Evolutionary conservation across 2,888 invertebrate species (phyloP), one percentile per base, ranked within the genome.

Genomic region (Oscheius myriophilus): DNA sequence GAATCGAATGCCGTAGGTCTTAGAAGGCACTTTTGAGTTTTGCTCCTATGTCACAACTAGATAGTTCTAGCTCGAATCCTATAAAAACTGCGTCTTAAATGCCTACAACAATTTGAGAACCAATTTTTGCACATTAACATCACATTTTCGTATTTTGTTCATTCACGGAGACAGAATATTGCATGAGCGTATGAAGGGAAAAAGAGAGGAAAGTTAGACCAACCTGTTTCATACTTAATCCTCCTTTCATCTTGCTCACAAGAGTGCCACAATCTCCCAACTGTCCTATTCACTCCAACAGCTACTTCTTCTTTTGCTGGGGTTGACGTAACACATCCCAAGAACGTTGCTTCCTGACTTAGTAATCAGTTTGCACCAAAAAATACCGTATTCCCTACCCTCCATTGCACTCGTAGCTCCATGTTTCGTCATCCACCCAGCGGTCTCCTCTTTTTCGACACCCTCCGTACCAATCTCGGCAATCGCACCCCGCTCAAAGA

Each of bases 381-480:
- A n/a, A 59, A 45, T 39, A n/a, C 51, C 59, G 57, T 61, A 54
- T 72, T n/a, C n/a, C 67, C 45, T 66, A 69, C 11, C 73, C 64
- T 21, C 39, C 41, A 23, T 71, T 54, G 61, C 83, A 83, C 21
- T 71, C 65, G 62, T 84, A 85, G 25, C 55, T 72, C 85, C 85
- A 85, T 64, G 72, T 67, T 9, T 75, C 71, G 33, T 85, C 85
- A 66, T 85, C 85, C 0, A 72, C 63, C 85, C 85, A 85, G 54
- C 65, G 72, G 16, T 79, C 79, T 3, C 82, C 81, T 25, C 72
- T 61, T 6, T 41, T 39, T 16, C 76, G 69, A 55, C 85, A 85
- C 9, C 64, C 67, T 1, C 85, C 85, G 57, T 85, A 85, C 82
- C 83, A 85, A 67, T 85, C 85, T 1, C 75, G 76, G 46, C 85